Evolutionary conservation across 1,140 invertebrate genomes (phyloP), one percentile per base, ranked within the genome.

Genomic region (Heliothis subflexa): DNA sequence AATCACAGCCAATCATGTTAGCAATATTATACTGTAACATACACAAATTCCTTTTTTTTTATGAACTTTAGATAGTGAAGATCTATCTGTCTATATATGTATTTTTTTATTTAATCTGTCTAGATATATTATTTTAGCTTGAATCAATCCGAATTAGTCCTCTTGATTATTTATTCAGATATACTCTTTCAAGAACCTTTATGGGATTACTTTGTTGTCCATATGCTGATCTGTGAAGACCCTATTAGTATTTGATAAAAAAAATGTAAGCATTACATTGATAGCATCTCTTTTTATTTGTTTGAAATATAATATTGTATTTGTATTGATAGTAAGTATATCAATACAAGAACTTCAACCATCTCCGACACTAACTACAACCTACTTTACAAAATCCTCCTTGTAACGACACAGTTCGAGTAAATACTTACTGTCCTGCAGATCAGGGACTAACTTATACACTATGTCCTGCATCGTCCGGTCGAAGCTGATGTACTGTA

Each of bases 381-480:
- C n/a, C 45, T 16, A n/a, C 45, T 9, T 12, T 9, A 12, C 16
- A 47, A 61, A 11, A 64, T 18, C n/a, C 33, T 64, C 61, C 16
- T 47, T 64, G 61, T 47, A 18, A 64, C 40, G 61, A 64, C 21
- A 47, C 61, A 2, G 3, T 10, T 3, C n/a, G 18, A 47, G 40
- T 18, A 45, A 18, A 64, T 83, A 95, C 95, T 95, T 95, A 98
- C 98, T 97, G 94, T 98, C 97, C 95, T 99, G 98, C 81, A 99
- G 95, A 89, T 98, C 97, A 79, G 98, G 98, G 81, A 99, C 98
- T 83, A 99, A 95, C 96, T 99, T 99, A 95, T 99, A 99, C 66
- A 99, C 99, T 94, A 99, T 99, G 95, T 99, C 99, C 95, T 99
- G 99, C 97, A 99, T 98, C 78, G 99, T 99, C 85, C 99, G 96